phyloP scores from a whole-genome alignment of 2,113 vertebrate species.

The Proteles cristata region DNA sequence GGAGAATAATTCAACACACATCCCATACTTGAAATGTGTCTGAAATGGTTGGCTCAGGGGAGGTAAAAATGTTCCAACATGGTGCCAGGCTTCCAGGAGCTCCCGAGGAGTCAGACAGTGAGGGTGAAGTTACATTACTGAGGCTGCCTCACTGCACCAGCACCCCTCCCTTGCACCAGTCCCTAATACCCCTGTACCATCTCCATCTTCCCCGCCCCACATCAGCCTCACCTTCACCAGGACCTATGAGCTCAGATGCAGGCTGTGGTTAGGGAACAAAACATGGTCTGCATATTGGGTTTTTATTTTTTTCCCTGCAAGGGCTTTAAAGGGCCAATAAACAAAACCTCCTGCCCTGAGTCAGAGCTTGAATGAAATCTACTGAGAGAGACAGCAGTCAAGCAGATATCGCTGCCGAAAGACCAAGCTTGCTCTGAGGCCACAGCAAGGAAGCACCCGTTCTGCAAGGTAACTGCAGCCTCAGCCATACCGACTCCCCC shows the following conservation, averaged over 20 bases:
- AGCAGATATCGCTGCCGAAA: too few species aligned
- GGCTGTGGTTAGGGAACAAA: neutral
- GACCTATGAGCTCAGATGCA: neutral
- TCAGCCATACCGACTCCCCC: neutral
- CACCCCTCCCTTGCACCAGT: neutral
- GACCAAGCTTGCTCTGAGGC: neutral
- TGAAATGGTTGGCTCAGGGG: neutral
- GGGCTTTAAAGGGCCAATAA: neutral
- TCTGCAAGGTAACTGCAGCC: neutral
- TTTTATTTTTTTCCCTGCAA: neutral
- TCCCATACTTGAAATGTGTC: neutral
- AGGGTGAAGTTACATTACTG: neutral
- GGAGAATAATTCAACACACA: neutral
- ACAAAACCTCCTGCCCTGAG: neutral
- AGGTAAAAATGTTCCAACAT: neutral
- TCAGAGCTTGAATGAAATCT: neutral
- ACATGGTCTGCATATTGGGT: too few species aligned
- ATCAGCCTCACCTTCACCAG: neutral
- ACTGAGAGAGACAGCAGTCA: neutral
- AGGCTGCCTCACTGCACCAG: neutral
- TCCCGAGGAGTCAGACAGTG: neutral
- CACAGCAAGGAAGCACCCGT: neutral
- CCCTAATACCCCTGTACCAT: neutral
- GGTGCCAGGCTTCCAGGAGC: too few species aligned
- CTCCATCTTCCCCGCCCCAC: neutral